Evolutionary conservation across 2,797 vertebrate species (phyloP), one percentile per base, ranked within the genome.

Genomic region (Chaenodraco wilsoni): DNA sequence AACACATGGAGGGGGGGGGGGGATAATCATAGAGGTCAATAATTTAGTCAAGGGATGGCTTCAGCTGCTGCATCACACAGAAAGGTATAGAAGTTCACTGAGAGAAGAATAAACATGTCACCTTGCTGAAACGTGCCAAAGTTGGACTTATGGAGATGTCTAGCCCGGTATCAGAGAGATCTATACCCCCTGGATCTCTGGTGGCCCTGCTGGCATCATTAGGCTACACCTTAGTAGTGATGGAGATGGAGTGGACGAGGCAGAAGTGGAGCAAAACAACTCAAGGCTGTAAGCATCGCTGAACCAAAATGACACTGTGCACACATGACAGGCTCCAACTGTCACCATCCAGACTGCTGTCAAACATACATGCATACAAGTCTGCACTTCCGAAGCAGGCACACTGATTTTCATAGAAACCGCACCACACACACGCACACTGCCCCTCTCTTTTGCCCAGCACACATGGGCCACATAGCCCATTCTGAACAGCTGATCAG

Each of bases 401-500:
- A 66, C 73, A 73, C 52, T 71, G 67, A 49, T 84, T 84, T 71
- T 79, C 66, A 74, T 54, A 52, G 78, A 81, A 66, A 70, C 74
- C 71, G 65, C 78, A 78, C 55, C 51, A 65, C 9, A 48, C 64
- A 44, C 19, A 61, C 69, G 74, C 58, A 40, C 63, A 48, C 55
- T 37, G 33, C 33, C 33, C 33, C 33, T 37, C 33, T 37, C 33
- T 37, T 37, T 37, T 37, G 13, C 46, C 33, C 33, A 7, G n/a
- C 60, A 69, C 76, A n/a, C 78, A 75, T 11, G 73, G 77, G 67
- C 80, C 75, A 65, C 74, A 74, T 70, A 19, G 73, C 76, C 64
- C 88, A 76, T 66, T 37, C 71, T 9, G 73, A 85, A 81, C 90
- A 90, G 86, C 90, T 89, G 87, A 88, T 88, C 74, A 88, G 67